These are phyloP conservation scores for Syngnathus acus DNA, from an alignment of 2,797 vertebrate species.

Conservation along the genomic window DNA sequence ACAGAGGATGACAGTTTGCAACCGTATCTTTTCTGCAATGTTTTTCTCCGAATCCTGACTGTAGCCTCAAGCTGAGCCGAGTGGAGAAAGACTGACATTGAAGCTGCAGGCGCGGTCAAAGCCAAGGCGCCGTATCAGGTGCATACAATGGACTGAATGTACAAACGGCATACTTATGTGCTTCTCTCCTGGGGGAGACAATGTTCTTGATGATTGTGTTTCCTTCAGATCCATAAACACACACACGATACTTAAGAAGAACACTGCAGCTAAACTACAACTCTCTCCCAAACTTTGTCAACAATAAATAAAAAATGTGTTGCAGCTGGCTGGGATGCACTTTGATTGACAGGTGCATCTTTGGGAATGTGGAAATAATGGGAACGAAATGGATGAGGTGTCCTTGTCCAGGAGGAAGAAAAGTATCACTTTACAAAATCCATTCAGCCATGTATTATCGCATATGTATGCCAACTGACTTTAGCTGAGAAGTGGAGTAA, in stretches of 20 bases:
- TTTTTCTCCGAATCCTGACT: not conserved
- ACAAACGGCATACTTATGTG: slow-evolving; percentile 29
- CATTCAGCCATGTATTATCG: not conserved
- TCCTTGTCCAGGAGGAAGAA: slow-evolving; percentile 25
- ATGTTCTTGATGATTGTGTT: not conserved
- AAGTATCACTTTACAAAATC: not conserved
- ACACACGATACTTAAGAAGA: slow-evolving; percentile 9
- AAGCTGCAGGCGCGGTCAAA: slow-evolving; percentile 40
- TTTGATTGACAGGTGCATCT: slow-evolving; percentile 39
- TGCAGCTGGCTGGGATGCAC: slow-evolving; percentile 4
- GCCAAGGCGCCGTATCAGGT: slow-evolving; percentile 28
- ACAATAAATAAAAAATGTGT: slow-evolving; percentile 12
- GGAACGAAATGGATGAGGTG: slow-evolving; percentile 12
- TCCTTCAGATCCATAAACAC: slow-evolving; percentile 3
- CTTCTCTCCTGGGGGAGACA: slow-evolving; percentile 12
- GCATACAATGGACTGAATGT: slow-evolving; percentile 20
- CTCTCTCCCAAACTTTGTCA: slow-evolving; percentile 15
- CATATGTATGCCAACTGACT: too few relatives aligned
- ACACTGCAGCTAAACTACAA: slow-evolving; percentile 18
- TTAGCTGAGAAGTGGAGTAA: not conserved
- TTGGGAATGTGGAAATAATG: slow-evolving; percentile 11
- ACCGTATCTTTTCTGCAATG: slow-evolving; percentile 25
- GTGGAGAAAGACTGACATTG: slow-evolving; percentile 49
- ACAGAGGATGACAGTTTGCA: slow-evolving; percentile 20
- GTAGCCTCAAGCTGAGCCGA: slow-evolving; percentile 36